phyloP scores from a whole-genome alignment of 2,113 vertebrate species.

The Tauraco erythrolophus region DNA sequence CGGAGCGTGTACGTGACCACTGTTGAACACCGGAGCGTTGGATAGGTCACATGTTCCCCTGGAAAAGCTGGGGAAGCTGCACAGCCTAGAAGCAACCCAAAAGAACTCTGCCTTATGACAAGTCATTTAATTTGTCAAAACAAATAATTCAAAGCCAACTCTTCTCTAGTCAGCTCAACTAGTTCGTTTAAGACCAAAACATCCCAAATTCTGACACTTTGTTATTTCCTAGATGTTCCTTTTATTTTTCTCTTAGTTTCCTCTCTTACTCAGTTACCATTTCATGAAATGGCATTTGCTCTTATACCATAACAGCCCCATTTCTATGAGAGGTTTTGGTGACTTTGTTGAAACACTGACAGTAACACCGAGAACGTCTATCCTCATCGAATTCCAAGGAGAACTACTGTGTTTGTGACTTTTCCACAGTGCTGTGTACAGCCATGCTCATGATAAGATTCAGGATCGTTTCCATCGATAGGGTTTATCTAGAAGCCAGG shows the following conservation, averaged over 20 bases:
- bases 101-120: slow-evolving; percentile 3
- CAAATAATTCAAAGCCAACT: neutral
- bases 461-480: neutral
- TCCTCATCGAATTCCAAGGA: neutral
- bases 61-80: slow-evolving; percentile 34
- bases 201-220: neutral
- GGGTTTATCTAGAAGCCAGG: neutral
- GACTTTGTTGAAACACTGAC: neutral
- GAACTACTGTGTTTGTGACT: neutral
- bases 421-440: accelerated
- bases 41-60: too few species aligned
- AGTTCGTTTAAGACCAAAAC: neutral
- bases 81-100: slow-evolving; percentile 69
- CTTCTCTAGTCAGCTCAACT: neutral
- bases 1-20: too few species aligned
- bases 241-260: neutral
- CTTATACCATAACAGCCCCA: too few species aligned
- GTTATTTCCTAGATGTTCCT: neutral
- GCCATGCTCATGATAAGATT: neutral
- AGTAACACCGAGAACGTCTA: neutral
- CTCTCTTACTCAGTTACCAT: neutral
- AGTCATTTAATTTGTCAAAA: neutral
- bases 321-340: neutral
- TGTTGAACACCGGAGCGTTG: too few species aligned
- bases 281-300: neutral